phyloP scores from a whole-genome alignment of 2,113 vertebrate species.

The Mus pahari region DNA sequence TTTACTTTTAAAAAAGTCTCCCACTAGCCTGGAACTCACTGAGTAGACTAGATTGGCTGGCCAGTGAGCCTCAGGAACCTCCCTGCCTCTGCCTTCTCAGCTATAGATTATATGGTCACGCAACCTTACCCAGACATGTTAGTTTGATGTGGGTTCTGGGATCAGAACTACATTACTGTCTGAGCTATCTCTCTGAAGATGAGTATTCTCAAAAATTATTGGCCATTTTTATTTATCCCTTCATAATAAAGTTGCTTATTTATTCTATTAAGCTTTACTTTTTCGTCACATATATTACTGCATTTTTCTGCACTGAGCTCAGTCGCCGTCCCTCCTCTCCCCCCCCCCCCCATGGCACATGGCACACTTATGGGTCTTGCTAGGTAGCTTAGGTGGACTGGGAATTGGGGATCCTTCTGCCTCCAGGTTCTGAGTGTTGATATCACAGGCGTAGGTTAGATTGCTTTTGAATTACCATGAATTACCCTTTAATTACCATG shows the following conservation, averaged over 20 bases:
- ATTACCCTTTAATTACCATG: constrained; percentile 1
- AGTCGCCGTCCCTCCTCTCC: rapidly evolving
- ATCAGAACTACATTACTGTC: background rate
- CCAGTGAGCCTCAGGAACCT: background rate
- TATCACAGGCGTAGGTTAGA: background rate
- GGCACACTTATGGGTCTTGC: background rate
- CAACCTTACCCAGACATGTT: background rate
- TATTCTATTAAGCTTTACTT: background rate
- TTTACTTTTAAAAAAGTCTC: background rate
- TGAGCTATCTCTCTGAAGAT: background rate
- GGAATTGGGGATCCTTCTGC: background rate
- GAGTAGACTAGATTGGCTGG: background rate
- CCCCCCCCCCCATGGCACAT: no score
- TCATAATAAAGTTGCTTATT: background rate
- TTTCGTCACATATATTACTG: background rate
- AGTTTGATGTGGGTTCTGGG: background rate
- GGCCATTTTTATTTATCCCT: background rate
- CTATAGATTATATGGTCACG: background rate
- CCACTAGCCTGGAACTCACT: no score
- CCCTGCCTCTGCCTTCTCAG: background rate
- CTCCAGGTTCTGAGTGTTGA: background rate
- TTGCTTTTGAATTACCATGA: constrained; percentile 31
- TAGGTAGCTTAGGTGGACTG: background rate
- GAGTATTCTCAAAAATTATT: background rate
- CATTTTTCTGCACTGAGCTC: background rate